These are phyloP conservation scores for Scylla paramamosain DNA, from an alignment of 1,140 invertebrate genomes.

Conservation along the genomic window DNA sequence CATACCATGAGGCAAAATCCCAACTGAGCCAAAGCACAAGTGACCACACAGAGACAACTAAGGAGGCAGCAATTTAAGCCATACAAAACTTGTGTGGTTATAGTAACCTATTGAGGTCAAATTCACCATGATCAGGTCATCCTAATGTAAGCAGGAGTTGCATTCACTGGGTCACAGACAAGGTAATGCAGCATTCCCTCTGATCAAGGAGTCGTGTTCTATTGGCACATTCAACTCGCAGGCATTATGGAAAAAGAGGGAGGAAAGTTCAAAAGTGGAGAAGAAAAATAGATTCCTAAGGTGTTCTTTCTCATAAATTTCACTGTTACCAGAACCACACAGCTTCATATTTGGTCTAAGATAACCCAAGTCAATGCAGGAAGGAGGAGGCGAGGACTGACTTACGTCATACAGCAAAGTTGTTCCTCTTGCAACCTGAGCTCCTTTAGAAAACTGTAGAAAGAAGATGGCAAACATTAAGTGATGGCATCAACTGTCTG, in stretches of 20 bases:
- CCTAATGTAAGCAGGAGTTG: neutral
- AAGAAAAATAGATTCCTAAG: neutral
- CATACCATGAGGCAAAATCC: neutral
- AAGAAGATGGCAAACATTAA: constrained; percentile 73
- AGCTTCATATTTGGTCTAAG: constrained; percentile 42
- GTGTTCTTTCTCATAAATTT: neutral
- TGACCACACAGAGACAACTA: constrained; percentile 64
- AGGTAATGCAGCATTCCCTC: neutral
- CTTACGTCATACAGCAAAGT: constrained; percentile 74
- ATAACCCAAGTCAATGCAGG: constrained; percentile 69
- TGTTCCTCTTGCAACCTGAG: constrained; percentile 76
- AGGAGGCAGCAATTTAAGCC: constrained; percentile 55
- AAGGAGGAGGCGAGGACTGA: constrained; percentile 69
- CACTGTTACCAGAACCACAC: constrained; percentile 23
- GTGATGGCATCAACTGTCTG: constrained; percentile 52
- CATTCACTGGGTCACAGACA: constrained; percentile 5
- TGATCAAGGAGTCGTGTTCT: neutral
- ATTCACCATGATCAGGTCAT: neutral
- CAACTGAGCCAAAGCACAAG: constrained; percentile 55
- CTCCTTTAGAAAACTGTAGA: constrained; percentile 76
- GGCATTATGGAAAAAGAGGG: neutral
- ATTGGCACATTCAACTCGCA: neutral
- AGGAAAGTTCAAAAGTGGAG: neutral
- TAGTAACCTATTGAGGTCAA: neutral
- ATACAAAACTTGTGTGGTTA: constrained; percentile 14